These are phyloP conservation scores for Acanthopleura granulata DNA, from an alignment of 2,888 invertebrate genomes.

Conservation along the genomic window DNA sequence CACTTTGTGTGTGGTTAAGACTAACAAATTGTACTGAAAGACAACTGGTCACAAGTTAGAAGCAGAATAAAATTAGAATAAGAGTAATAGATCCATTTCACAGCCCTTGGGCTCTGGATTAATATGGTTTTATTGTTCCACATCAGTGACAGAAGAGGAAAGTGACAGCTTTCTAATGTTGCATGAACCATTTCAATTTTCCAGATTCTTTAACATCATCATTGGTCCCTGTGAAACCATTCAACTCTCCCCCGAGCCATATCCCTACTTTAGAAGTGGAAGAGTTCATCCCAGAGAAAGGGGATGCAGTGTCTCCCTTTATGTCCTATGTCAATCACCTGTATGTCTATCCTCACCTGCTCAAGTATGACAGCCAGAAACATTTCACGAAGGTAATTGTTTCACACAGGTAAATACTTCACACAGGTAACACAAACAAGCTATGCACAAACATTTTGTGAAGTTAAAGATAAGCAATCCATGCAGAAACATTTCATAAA, in stretches of 20 bases:
- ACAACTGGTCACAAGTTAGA: no score
- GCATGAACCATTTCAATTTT: slow-evolving; percentile 28
- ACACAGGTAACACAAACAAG: no score
- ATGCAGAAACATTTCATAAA: no score
- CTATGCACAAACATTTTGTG: no score
- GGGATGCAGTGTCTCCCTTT: slow-evolving; percentile 76
- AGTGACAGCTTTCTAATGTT: slow-evolving; percentile 9
- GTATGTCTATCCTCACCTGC: slow-evolving; percentile 88
- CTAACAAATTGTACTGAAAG: no score
- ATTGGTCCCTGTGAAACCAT: slow-evolving; percentile 86
- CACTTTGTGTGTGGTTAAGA: no score
- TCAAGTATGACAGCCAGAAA: slow-evolving; percentile 93
- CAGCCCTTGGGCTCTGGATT: no score
- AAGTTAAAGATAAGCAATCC: no score
- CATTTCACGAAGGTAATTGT: slow-evolving; percentile 79
- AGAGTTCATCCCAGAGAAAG: slow-evolving; percentile 76
- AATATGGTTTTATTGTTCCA: background rate
- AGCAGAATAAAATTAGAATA: no score
- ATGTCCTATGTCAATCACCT: slow-evolving; percentile 89
- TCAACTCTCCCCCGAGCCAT: slow-evolving; percentile 82
- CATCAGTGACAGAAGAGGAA: background rate
- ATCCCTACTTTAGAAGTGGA: slow-evolving; percentile 87
- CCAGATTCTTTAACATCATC: slow-evolving; percentile 88
- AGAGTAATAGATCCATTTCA: no score
- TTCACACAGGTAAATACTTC: no score